Base-by-base conservation (phyloP, 2,113 vertebrate genomes). In the Picathartes gymnocephalus region DNA sequence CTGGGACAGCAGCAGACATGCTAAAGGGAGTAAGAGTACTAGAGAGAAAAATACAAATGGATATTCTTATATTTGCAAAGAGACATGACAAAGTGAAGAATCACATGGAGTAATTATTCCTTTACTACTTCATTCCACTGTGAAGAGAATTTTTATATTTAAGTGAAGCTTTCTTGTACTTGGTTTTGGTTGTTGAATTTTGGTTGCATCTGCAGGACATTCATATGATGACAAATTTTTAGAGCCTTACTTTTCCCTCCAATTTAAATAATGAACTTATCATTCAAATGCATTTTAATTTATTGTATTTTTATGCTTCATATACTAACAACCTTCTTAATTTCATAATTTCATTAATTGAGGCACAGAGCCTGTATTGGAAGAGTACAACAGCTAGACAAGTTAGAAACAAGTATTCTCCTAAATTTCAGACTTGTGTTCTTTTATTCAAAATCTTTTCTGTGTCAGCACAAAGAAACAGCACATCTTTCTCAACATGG, bases 391-490 rank as follows among this genome's bases (percentile, higher is more conserved):
- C 30, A 23, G 9, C 18, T 35, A 91, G 16, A 68, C 18, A 79
- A 68, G 40, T 27, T 71, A 50, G 37, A 92, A 93, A 89, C 15
- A 60, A 33, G 11, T 11, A 2, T n/a, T 60, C 39, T 66, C 22
- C 30, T 69, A 22, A 35, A 74, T 77, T 69, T 50, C 50, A 68
- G 39, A n/a, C 23, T 47, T n/a, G 6, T 30, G 84, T 20, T 27
- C 60, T 45, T 91, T 51, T 91, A 77, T 48, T 93, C n/a, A 85
- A 91, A 96, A 76, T 78, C 18, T 91, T 78, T 80, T 72, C 62
- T 66, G 23, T 58, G 30, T 64, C 84, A 69, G 65, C 61, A 91
- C 27, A 87, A 65, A 93, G 33, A 92, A 97, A 94, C 90, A 71
- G 84, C 13, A 8, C 42, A 39, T 60, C 56, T 92, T 96, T 84